Evolutionary conservation across 2,797 vertebrate genomes (phyloP).

Genomic region (Acanthurus lineatus): DNA sequence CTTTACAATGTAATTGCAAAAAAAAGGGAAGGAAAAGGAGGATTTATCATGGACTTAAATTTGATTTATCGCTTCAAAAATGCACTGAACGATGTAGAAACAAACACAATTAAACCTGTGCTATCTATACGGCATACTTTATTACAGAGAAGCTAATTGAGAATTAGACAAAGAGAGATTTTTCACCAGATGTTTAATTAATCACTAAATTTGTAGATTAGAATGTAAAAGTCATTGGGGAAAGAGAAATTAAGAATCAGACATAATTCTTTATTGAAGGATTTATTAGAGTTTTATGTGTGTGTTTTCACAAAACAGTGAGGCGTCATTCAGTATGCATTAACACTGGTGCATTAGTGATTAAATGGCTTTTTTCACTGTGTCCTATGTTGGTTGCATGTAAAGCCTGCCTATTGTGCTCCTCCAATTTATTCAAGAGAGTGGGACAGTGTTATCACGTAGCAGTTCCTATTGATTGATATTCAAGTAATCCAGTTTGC

Average conservation of each 20-base stretch:
- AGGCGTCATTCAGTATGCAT: slow-evolving; percentile 36
- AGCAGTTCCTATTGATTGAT: slow-evolving; percentile 43
- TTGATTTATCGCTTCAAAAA: slow-evolving; percentile 57
- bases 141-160: slow-evolving; percentile 57
- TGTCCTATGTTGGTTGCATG: slow-evolving; percentile 25
- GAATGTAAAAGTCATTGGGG: slow-evolving; percentile 34
- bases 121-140: slow-evolving; percentile 51
- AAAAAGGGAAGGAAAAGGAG: neutral
- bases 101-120: slow-evolving; percentile 67
- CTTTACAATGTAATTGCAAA: no score
- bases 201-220: slow-evolving; percentile 27
- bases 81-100: slow-evolving; percentile 48
- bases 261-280: slow-evolving; percentile 24
- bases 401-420: neutral
- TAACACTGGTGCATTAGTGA: slow-evolving; percentile 11
- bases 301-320: slow-evolving; percentile 22
- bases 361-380: slow-evolving; percentile 26
- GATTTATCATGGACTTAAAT: slow-evolving; percentile 40
- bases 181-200: slow-evolving; percentile 53
- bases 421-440: slow-evolving; percentile 3
- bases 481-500: slow-evolving; percentile 44
- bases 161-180: slow-evolving; percentile 43
- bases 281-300: slow-evolving; percentile 39
- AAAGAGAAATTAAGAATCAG: slow-evolving; percentile 43
- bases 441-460: slow-evolving; percentile 32